Evolutionary conservation across 1,140 invertebrate genomes (phyloP).

Genomic region (Bombus waltoni): DNA sequence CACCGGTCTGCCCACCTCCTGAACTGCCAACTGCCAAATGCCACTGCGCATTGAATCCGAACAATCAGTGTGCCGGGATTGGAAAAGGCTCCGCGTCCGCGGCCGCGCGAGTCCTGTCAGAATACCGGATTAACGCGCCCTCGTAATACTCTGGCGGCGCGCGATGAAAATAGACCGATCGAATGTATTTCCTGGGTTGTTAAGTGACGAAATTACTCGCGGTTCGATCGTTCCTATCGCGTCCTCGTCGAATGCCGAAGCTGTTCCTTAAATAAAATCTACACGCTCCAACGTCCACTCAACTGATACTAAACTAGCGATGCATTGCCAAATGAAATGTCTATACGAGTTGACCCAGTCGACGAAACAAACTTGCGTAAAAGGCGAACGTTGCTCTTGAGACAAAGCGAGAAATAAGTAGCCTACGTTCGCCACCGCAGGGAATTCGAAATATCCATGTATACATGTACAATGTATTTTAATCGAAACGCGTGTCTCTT

Average conservation of each 20-base stretch:
- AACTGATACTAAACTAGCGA: neutral
- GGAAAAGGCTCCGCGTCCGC: slow-evolving; percentile 69
- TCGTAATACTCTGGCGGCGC: slow-evolving; percentile 66
- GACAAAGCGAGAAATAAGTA: too few species aligned
- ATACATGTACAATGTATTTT: neutral
- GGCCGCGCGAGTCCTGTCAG: slow-evolving; percentile 56
- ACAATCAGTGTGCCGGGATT: slow-evolving; percentile 77
- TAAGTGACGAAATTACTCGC: slow-evolving; percentile 54
- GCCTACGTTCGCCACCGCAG: too few species aligned
- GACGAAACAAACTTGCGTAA: too few species aligned
- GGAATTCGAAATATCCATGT: too few species aligned
- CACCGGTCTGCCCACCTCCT: slow-evolving; percentile 66
- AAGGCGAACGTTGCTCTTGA: too few species aligned
- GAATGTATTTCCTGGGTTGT: slow-evolving; percentile 40
- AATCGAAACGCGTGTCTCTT: neutral
- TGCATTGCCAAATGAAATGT: neutral
- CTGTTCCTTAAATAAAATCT: neutral
- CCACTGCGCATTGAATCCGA: slow-evolving; percentile 78
- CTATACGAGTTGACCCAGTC: neutral
- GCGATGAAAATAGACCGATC: slow-evolving; percentile 64
- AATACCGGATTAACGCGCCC: slow-evolving; percentile 74
- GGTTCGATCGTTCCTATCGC: neutral
- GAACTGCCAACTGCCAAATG: slow-evolving; percentile 72
- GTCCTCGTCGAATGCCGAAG: neutral
- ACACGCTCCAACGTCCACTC: neutral